Evolutionary conservation across 1,140 invertebrate genomes (phyloP).

Genomic region (Oncopodura yosiiana): DNA sequence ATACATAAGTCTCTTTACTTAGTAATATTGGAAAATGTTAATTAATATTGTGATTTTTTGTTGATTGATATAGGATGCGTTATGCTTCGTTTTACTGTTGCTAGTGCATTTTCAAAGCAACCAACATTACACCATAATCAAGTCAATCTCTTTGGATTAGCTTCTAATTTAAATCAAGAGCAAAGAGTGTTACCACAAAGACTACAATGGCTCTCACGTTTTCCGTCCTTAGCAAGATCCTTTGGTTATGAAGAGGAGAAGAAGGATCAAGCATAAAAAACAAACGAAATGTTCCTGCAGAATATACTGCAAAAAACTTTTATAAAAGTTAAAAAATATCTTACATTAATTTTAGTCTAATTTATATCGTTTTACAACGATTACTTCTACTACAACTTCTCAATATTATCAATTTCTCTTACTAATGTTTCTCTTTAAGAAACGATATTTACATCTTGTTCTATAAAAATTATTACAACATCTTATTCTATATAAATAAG

Average conservation of each 20-base stretch:
- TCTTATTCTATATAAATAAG: too few species aligned
- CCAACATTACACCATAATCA: slow-evolving; percentile 16
- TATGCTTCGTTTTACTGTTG: slow-evolving; percentile 33
- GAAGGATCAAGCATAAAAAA: too few species aligned
- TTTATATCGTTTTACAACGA: too few species aligned
- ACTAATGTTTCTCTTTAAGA: too few species aligned
- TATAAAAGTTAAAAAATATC: too few species aligned
- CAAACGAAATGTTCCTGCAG: too few species aligned
- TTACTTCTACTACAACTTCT: too few species aligned
- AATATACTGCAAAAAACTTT: too few species aligned
- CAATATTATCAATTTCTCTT: too few species aligned
- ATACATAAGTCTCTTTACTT: neutral
- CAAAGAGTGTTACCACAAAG: slow-evolving; percentile 21
- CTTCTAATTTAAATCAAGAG: slow-evolving; percentile 18
- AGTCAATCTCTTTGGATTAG: slow-evolving; percentile 19
- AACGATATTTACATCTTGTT: too few species aligned
- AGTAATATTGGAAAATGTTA: neutral
- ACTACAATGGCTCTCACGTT: slow-evolving; percentile 31
- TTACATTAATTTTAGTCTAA: too few species aligned
- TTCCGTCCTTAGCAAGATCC: slow-evolving; percentile 20
- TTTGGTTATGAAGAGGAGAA: slow-evolving; percentile 19
- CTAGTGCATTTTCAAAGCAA: slow-evolving; percentile 25
- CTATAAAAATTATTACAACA: too few species aligned
- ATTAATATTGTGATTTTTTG: neutral
- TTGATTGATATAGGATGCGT: slow-evolving; percentile 27